Percentiles rank a stretch among this genome's conserved stretches.
These are phyloP conservation scores for Therioaphis trifolii DNA, from an alignment of 2,888 invertebrate genomes.

Conservation along the genomic window DNA sequence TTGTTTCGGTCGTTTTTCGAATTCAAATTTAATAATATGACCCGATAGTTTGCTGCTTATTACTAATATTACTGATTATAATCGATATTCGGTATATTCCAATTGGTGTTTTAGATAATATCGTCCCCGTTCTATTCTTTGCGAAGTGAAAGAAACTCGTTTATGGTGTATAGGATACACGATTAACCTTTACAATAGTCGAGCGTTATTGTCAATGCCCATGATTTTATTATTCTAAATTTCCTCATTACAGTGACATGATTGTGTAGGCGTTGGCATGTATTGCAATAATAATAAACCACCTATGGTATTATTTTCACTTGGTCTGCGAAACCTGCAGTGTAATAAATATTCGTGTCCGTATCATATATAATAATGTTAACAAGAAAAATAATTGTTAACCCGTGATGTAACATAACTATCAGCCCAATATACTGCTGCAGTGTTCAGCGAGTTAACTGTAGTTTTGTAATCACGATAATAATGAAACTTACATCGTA, in stretches of 20 bases:
- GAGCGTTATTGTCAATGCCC: background rate
- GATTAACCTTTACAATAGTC: background rate
- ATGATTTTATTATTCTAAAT: background rate
- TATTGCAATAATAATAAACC: too few relatives aligned
- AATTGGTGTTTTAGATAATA: background rate
- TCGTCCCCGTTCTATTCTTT: background rate
- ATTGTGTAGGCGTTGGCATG: too few relatives aligned
- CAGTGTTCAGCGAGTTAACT: background rate
- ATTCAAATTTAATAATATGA: background rate
- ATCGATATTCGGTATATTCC: background rate
- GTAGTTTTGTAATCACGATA: slow-evolving; percentile 13
- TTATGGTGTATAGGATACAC: background rate
- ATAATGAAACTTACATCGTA: background rate
- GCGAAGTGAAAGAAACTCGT: background rate
- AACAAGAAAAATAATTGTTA: background rate
- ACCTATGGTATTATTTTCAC: too few relatives aligned
- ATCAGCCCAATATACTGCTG: background rate
- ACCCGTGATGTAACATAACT: background rate
- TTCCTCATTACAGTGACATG: background rate
- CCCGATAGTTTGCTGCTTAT: background rate
- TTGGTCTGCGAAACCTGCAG: too few relatives aligned
- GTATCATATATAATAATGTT: too few relatives aligned
- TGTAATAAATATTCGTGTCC: too few relatives aligned
- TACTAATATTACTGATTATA: background rate
- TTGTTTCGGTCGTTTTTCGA: background rate